Percentiles rank a stretch among this genome's conserved stretches.
Conservation (phyloP, 2,888 invertebrate genomes). For the Diarsia mendica region DNA sequence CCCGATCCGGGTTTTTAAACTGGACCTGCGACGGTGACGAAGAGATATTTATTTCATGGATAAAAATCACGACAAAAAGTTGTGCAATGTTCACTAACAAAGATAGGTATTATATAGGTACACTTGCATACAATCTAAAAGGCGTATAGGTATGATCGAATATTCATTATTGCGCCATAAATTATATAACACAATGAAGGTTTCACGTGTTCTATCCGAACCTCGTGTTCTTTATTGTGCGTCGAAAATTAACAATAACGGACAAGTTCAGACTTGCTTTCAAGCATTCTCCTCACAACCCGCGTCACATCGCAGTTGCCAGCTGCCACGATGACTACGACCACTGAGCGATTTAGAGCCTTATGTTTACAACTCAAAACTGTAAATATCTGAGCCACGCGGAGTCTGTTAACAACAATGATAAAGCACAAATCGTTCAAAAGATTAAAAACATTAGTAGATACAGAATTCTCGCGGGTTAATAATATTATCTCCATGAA, state of each 20-base stretch:
- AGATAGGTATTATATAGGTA: too few species aligned
- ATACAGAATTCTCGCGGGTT: background rate
- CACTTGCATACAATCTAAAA: background rate
- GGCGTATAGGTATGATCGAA: background rate
- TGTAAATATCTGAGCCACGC: background rate
- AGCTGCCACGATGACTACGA: background rate
- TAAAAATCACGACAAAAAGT: too few species aligned
- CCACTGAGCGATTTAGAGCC: background rate
- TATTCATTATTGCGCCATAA: background rate
- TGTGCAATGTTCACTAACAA: too few species aligned
- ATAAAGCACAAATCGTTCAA: background rate
- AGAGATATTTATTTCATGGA: too few species aligned
- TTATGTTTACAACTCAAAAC: constrained; percentile 1
- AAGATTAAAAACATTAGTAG: background rate
- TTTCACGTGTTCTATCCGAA: background rate
- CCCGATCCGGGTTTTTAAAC: too few species aligned
- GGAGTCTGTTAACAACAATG: background rate
- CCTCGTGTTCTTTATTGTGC: background rate
- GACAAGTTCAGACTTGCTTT: constrained; percentile 6
- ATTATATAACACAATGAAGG: background rate
- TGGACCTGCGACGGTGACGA: too few species aligned
- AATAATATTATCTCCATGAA: constrained; percentile 1
- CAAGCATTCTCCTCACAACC: background rate
- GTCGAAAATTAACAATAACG: background rate
- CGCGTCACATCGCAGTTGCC: background rate